phyloP scores from a whole-genome alignment of 2,888 invertebrate genomes.

The Philereme vetulata region DNA sequence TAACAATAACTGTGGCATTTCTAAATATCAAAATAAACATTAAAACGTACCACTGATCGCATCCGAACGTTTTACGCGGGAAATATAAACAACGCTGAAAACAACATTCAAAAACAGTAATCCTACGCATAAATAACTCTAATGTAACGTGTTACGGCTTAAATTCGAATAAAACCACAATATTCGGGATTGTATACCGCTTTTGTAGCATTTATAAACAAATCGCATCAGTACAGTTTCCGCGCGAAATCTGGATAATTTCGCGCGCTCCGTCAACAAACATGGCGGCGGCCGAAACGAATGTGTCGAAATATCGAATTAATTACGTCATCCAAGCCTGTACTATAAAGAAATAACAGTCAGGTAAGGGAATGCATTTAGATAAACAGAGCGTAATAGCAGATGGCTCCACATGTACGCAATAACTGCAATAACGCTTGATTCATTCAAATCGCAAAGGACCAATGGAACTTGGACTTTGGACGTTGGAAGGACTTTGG shows the following conservation, averaged over 20 bases:
- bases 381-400: conserved; percentile 17
- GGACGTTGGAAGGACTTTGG: too few species aligned
- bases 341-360: conserved; percentile 40
- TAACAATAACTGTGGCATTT: conserved; percentile 52
- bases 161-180: conserved; percentile 51
- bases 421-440: conserved; percentile 12
- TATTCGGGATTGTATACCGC: conserved; percentile 45
- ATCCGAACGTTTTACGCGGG: conserved; percentile 45
- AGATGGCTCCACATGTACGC: conserved; percentile 13
- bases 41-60: conserved; percentile 44
- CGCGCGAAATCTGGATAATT: conserved; percentile 78
- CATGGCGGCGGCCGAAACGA: conserved; percentile 56
- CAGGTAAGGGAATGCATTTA: conserved; percentile 28
- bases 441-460: too few species aligned
- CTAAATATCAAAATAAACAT: conserved; percentile 59
- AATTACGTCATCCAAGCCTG: conserved; percentile 47
- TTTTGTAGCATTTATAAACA: conserved; percentile 65
- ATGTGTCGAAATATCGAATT: conserved; percentile 63
- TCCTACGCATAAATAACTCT: conserved; percentile 32
- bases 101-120: conserved; percentile 30
- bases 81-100: conserved; percentile 47
- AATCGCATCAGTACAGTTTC: conserved; percentile 49
- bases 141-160: conserved; percentile 51
- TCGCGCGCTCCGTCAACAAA: conserved; percentile 71
- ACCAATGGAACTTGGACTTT: too few species aligned